Conservation (phyloP, 1,140 invertebrate genomes). For the Bactericera cockerelli region DNA sequence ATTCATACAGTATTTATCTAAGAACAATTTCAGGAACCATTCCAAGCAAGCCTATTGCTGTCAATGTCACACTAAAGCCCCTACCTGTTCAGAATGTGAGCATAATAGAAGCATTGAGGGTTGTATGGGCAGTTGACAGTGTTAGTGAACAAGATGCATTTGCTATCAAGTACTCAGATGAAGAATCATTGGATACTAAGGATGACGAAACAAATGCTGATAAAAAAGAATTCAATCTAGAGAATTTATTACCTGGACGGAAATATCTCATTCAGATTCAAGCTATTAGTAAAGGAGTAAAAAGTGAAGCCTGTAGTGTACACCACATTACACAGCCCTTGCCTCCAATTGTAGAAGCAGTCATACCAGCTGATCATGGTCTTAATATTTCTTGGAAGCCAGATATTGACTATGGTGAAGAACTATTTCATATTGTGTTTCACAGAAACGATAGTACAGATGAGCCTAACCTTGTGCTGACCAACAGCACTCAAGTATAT, state of each 20-base stretch:
- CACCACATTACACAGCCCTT: neutral
- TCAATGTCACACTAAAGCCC: neutral
- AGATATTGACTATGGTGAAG: neutral
- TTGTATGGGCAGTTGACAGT: neutral
- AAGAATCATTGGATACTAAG: neutral
- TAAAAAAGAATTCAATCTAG: neutral
- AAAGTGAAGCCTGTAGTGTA: neutral
- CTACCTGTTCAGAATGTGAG: too few species aligned
- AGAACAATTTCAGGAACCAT: neutral
- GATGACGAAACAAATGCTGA: neutral
- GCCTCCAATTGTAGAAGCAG: constrained; percentile 24
- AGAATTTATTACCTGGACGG: neutral
- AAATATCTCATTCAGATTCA: neutral
- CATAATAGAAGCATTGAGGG: neutral
- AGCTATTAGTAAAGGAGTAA: neutral
- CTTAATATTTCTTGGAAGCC: neutral
- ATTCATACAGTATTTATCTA: neutral
- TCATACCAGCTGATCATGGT: neutral
- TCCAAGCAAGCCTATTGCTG: neutral
- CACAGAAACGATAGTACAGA: neutral
- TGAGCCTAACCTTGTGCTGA: constrained; percentile 34
- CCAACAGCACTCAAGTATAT: constrained; percentile 56
- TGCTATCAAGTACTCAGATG: neutral
- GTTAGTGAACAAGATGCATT: neutral
- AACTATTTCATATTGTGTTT: neutral